Conservation (phyloP, 1,140 invertebrate genomes). For the Tetragonula clypearis region DNA sequence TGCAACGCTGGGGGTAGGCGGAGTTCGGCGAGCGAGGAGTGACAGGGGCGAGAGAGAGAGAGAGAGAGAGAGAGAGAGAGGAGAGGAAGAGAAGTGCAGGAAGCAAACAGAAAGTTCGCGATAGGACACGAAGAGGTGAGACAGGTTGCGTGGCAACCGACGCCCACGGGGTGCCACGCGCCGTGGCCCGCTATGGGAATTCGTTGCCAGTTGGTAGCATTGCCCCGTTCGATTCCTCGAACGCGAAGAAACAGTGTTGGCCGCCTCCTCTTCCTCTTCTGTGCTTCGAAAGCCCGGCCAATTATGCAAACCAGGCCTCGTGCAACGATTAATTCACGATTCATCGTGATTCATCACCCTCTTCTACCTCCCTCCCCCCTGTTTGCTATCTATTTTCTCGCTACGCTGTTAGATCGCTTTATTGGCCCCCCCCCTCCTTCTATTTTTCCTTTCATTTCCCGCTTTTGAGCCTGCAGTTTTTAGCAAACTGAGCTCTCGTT, state of each 20-base stretch:
- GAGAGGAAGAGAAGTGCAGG: neutral
- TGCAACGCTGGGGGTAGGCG: constrained; percentile 9
- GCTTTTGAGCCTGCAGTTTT: too few relatives aligned
- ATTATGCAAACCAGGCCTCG: constrained; percentile 28
- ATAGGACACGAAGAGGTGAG: constrained; percentile 53
- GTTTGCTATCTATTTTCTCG: neutral
- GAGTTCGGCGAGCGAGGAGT: neutral
- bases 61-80: neutral
- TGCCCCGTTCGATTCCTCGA: neutral
- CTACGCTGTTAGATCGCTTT: neutral
- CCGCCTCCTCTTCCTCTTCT: neutral
- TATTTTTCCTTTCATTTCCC: neutral
- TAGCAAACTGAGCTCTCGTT: too few relatives aligned
- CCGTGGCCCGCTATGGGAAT: constrained; percentile 38
- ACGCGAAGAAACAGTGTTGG: too few relatives aligned
- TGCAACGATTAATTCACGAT: neutral
- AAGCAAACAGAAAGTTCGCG: constrained; percentile 64
- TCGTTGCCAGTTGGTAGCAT: neutral
- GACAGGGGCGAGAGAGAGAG: neutral
- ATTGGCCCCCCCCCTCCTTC: neutral
- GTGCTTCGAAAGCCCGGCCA: neutral
- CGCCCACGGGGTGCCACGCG: constrained; percentile 75
- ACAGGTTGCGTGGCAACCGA: constrained; percentile 75
- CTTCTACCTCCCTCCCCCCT: too few relatives aligned
- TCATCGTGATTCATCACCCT: neutral